phyloP scores from a whole-genome alignment of 1,140 invertebrate genomes.

The Lysiphlebus fabarum region DNA sequence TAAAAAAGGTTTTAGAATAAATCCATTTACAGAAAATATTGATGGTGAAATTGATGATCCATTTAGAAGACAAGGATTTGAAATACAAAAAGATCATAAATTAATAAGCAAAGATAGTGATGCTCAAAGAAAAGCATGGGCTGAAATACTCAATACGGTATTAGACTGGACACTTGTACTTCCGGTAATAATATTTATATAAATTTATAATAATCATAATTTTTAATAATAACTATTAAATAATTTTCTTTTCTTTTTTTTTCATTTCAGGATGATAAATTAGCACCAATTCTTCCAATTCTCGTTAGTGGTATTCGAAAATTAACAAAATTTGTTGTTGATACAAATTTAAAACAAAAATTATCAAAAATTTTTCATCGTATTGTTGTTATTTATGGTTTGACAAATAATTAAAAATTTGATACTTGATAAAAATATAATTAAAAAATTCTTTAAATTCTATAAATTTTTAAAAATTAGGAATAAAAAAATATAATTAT shows the following conservation, averaged over 20 bases:
- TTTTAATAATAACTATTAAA: constrained; percentile 16
- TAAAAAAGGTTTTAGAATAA: constrained; percentile 57
- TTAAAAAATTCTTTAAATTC: background rate
- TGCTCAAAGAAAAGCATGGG: constrained; percentile 63
- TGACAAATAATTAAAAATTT: constrained; percentile 48
- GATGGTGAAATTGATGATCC: constrained; percentile 7
- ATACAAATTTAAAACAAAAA: constrained; percentile 60
- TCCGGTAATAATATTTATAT: constrained; percentile 35
- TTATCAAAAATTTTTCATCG: constrained; percentile 62
- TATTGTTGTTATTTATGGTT: constrained; percentile 61
- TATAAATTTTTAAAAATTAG: background rate
- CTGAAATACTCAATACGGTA: constrained; percentile 61
- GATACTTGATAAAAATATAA: constrained; percentile 5
- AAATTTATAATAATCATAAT: constrained; percentile 7
- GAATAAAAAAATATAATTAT: background rate
- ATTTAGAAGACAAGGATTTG: constrained; percentile 38
- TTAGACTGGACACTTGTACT: constrained; percentile 54
- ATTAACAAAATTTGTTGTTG: constrained; percentile 62
- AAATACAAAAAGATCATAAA: constrained; percentile 67
- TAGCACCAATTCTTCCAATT: constrained; percentile 62
- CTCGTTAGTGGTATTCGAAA: constrained; percentile 62
- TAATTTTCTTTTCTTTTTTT: constrained; percentile 11
- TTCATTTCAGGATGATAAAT: constrained; percentile 58
- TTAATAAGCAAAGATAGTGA: constrained; percentile 78
- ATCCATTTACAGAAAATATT: constrained; percentile 44